These are phyloP conservation scores for Bothrops jararaca DNA, from an alignment of 2,113 vertebrate genomes.

Conservation along the genomic window DNA sequence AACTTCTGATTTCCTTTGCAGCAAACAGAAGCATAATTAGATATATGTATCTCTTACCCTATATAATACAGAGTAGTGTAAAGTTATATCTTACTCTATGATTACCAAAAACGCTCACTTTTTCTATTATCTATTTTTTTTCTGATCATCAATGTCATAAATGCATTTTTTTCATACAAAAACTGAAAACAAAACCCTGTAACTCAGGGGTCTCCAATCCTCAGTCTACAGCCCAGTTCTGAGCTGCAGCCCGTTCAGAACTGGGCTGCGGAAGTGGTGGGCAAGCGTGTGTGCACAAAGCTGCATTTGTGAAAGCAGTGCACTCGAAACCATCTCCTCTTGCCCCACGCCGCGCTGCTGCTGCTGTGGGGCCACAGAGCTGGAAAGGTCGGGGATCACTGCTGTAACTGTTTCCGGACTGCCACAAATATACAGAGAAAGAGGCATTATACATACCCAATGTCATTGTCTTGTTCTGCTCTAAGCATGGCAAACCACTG, in stretches of 20 bases:
- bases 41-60: not conserved
- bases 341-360: not conserved
- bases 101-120: too few relatives aligned
- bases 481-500: slow-evolving; percentile 98
- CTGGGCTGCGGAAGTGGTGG: too few relatives aligned
- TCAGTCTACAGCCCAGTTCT: too few relatives aligned
- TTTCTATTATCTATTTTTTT: too few relatives aligned
- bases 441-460: slow-evolving; percentile 78
- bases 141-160: too few relatives aligned
- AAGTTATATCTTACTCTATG: not conserved
- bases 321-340: too few relatives aligned
- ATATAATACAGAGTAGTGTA: not conserved
- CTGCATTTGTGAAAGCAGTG: too few relatives aligned
- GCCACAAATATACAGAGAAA: slow-evolving; percentile 18
- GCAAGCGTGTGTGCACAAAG: too few relatives aligned
- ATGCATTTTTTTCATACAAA: too few relatives aligned
- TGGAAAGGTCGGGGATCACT: not conserved
- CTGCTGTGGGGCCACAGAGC: not conserved
- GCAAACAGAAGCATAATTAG: not conserved
- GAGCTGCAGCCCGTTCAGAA: too few relatives aligned
- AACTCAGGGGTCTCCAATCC: too few relatives aligned
- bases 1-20: not conserved
- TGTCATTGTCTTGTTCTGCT: slow-evolving; percentile 94
- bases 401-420: not conserved
- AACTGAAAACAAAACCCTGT: too few relatives aligned